phyloP scores from a whole-genome alignment of 2,888 invertebrate genomes.

The Pandemis corylana region DNA sequence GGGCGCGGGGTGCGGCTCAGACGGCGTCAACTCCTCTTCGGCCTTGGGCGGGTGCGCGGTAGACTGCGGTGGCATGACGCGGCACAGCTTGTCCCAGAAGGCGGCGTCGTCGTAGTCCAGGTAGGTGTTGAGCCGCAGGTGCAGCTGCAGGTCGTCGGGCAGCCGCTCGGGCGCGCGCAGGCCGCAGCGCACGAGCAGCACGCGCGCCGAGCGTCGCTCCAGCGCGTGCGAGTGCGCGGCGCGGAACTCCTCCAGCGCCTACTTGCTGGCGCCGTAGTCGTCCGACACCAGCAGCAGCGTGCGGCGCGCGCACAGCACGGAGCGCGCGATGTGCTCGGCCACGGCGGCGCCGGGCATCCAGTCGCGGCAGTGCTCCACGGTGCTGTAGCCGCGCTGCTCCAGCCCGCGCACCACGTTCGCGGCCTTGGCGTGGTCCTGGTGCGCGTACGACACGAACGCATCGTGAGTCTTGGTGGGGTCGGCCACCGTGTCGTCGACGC shows the following conservation, averaged over 20 bases:
- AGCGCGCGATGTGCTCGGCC: slow-evolving; percentile 86
- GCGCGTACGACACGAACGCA: slow-evolving; percentile 91
- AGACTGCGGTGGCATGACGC: slow-evolving; percentile 18
- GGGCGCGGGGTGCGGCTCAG: neutral
- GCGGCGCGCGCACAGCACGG: slow-evolving; percentile 88
- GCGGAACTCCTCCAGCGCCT: slow-evolving; percentile 87
- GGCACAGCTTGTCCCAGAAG: slow-evolving; percentile 30
- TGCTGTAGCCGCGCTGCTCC: slow-evolving; percentile 29
- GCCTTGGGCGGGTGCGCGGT: too few relatives aligned
- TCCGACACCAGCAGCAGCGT: slow-evolving; percentile 41
- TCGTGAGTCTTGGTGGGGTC: slow-evolving; percentile 80
- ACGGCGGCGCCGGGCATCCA: slow-evolving; percentile 88
- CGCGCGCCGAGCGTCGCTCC: slow-evolving; percentile 74
- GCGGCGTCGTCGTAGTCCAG: slow-evolving; percentile 12
- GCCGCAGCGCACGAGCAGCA: slow-evolving; percentile 21
- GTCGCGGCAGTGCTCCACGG: slow-evolving; percentile 86
- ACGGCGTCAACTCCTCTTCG: neutral
- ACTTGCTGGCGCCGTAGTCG: slow-evolving; percentile 53
- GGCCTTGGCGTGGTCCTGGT: slow-evolving; percentile 82
- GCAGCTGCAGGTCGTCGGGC: slow-evolving; percentile 24
- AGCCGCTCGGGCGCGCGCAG: slow-evolving; percentile 19
- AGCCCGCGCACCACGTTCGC: slow-evolving; percentile 59
- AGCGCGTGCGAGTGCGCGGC: slow-evolving; percentile 81
- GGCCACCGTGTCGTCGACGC: slow-evolving; percentile 17
- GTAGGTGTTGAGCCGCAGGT: slow-evolving; percentile 25